Evolutionary conservation across 2,888 invertebrate genomes (phyloP).

Genomic region (Buathra laborator): DNA sequence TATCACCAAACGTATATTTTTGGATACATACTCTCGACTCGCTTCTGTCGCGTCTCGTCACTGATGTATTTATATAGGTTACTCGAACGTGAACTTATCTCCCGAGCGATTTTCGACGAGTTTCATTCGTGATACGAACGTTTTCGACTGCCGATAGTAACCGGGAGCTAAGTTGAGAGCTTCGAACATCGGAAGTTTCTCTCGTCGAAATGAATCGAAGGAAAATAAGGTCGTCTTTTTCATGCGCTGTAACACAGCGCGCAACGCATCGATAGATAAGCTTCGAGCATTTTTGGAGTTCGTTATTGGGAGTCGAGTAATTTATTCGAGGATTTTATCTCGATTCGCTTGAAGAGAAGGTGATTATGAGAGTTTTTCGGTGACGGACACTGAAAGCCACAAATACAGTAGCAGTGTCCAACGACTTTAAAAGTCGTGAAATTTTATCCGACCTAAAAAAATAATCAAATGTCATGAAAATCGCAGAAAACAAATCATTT

Average conservation of each 20-base stretch:
- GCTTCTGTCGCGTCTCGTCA: not conserved
- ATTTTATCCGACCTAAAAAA: no score
- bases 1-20: not conserved
- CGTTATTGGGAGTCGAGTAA: not conserved
- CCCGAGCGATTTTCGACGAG: not conserved
- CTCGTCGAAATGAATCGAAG: not conserved
- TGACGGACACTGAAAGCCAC: no score
- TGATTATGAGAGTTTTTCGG: no score
- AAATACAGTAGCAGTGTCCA: no score
- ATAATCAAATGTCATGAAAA: no score
- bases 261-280: not conserved
- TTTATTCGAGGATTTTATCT: constrained; percentile 41
- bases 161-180: constrained; percentile 25
- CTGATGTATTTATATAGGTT: not conserved
- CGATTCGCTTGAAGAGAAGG: no score
- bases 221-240: constrained; percentile 33
- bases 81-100: not conserved
- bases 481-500: no score
- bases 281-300: no score
- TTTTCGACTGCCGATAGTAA: not conserved
- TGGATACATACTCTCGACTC: not conserved
- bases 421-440: no score
- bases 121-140: not conserved
- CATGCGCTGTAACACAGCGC: constrained; percentile 36
- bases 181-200: not conserved